phyloP scores from a whole-genome alignment of 2,888 invertebrate genomes.

The Drosophila mayaguana region DNA sequence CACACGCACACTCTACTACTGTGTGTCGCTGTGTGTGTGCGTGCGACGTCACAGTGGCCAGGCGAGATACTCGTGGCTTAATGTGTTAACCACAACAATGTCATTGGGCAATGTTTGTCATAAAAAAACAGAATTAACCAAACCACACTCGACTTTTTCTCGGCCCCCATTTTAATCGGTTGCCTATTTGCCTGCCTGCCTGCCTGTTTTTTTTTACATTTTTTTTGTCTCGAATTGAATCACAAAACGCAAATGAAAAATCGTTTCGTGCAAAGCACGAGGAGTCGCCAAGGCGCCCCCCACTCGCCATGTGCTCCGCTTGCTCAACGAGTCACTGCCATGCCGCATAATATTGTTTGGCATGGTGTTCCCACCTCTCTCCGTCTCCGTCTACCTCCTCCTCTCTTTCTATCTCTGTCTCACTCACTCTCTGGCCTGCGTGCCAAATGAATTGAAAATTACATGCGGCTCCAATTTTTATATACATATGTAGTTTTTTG shows the following conservation, averaged over 20 bases:
- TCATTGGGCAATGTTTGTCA: conserved; percentile 34
- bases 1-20: conserved; percentile 29
- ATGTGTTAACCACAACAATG: conserved; percentile 49
- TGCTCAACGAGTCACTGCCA: conserved; percentile 23
- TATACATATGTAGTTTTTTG: background rate
- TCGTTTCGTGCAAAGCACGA: conserved; percentile 79
- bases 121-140: conserved; percentile 28
- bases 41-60: conserved; percentile 65
- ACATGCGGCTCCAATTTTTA: conserved; percentile 69
- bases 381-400: background rate
- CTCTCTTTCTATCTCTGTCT: background rate
- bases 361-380: conserved; percentile 10
- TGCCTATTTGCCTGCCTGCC: conserved; percentile 7
- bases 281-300: conserved; percentile 52
- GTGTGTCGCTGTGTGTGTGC: conserved; percentile 21
- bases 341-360: conserved; percentile 65
- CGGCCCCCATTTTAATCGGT: conserved; percentile 19
- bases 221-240: conserved; percentile 46
- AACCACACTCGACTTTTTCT: conserved; percentile 43
- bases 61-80: conserved; percentile 42
- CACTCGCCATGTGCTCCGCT: conserved; percentile 1
- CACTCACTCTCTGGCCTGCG: conserved; percentile 43
- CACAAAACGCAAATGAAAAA: conserved; percentile 65
- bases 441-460: conserved; percentile 80
- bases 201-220: too few relatives aligned